Evolutionary conservation across 2,797 vertebrate species (phyloP).

Genomic region (Enteromius afrohamiltoni): DNA sequence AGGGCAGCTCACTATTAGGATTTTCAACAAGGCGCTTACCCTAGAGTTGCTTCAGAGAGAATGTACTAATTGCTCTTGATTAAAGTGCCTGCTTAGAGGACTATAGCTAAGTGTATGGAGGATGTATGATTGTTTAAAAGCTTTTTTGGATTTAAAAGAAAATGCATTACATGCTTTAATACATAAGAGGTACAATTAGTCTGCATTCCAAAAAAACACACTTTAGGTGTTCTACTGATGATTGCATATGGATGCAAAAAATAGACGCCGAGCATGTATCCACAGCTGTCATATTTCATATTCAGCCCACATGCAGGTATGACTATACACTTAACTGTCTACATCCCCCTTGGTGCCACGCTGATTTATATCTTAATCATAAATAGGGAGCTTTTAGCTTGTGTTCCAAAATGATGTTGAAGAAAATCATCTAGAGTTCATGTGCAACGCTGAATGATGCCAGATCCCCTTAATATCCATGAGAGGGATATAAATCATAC

Average conservation of each 20-base stretch:
- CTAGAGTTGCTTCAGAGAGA: background rate
- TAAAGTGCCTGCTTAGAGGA: background rate
- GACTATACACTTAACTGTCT: background rate
- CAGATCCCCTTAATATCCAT: slow-evolving; percentile 22
- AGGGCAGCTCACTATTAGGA: background rate
- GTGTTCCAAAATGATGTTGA: slow-evolving; percentile 6
- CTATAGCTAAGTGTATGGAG: background rate
- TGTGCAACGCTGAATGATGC: background rate
- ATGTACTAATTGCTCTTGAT: background rate
- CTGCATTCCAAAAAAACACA: background rate
- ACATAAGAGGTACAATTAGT: background rate
- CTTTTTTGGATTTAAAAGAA: background rate
- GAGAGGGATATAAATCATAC: slow-evolving; percentile 16
- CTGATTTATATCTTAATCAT: slow-evolving; percentile 21
- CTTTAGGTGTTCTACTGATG: background rate
- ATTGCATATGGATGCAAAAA: background rate
- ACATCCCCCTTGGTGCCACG: background rate
- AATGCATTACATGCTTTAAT: background rate
- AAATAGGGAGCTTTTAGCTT: slow-evolving; percentile 20
- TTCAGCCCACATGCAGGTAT: slow-evolving; percentile 3
- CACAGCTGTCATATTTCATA: slow-evolving; percentile 14
- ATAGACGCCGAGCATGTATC: background rate
- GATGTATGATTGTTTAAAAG: background rate
- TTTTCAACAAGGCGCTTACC: background rate
- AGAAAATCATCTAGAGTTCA: slow-evolving; percentile 9